Conservation (phyloP, 2,797 vertebrate species). For the Fistularia commersonii region DNA sequence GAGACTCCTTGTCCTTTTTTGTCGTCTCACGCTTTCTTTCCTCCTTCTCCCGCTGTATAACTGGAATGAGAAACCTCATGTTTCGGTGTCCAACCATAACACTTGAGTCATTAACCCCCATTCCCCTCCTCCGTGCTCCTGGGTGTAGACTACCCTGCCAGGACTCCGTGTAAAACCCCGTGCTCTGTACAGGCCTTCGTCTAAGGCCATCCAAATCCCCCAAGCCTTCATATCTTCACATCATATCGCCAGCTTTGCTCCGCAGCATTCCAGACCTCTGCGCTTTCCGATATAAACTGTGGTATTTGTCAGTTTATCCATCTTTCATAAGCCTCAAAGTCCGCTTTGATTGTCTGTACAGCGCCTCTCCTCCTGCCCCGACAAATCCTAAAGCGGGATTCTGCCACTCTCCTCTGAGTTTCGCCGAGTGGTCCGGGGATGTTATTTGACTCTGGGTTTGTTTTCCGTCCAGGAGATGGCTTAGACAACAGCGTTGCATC, state of each 20-base stretch:
- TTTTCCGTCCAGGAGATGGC: constrained; percentile 87
- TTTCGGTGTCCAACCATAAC: constrained; percentile 70
- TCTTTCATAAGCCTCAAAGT: constrained; percentile 51
- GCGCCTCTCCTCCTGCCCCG: constrained; percentile 28
- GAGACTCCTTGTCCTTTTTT: constrained; percentile 67
- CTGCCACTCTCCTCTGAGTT: neutral
- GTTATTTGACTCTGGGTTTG: constrained; percentile 69
- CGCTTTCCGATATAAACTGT: constrained; percentile 31
- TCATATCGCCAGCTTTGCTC: constrained; percentile 44
- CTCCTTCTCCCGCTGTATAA: constrained; percentile 36
- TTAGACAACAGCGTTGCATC: constrained; percentile 99
- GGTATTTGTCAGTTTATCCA: constrained; percentile 67
- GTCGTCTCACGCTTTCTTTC: constrained; percentile 13
- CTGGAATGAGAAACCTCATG: constrained; percentile 42
- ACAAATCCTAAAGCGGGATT: constrained; percentile 2
- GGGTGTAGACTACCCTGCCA: constrained; percentile 48
- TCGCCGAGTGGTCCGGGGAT: constrained; percentile 28
- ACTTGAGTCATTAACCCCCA: constrained; percentile 59
- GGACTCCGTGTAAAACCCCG: constrained; percentile 59
- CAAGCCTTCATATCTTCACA: constrained; percentile 40
- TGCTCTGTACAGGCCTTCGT: constrained; percentile 43
- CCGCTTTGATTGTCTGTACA: constrained; percentile 20
- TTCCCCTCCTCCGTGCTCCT: constrained; percentile 53
- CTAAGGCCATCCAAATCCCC: constrained; percentile 62
- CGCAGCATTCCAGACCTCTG: constrained; percentile 26